Evolutionary conservation across 2,888 invertebrate genomes (phyloP).

Genomic region (Pegoplata infirma): DNA sequence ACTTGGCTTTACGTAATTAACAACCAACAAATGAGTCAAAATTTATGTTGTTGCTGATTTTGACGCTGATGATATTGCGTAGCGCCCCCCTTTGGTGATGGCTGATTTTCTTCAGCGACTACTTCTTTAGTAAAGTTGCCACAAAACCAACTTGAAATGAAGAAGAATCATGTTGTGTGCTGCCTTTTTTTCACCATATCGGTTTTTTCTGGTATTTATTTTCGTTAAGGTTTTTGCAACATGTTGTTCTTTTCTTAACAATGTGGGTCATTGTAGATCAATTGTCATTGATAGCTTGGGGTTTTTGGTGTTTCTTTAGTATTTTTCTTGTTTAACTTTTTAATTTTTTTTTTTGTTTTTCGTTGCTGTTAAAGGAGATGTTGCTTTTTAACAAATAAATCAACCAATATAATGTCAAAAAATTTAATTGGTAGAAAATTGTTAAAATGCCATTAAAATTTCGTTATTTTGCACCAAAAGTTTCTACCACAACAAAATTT

Average conservation of each 20-base stretch:
- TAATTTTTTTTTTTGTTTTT: slow-evolving; percentile 10
- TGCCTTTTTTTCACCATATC: slow-evolving; percentile 6
- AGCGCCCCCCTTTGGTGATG: slow-evolving; percentile 61
- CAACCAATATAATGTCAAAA: slow-evolving; percentile 55
- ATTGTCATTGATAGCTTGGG: slow-evolving; percentile 61
- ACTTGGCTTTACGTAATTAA: slow-evolving; percentile 62
- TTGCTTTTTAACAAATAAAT: slow-evolving; percentile 55
- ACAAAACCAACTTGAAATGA: background rate
- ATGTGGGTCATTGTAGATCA: slow-evolving; percentile 63
- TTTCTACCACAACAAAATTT: background rate
- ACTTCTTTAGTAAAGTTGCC: background rate
- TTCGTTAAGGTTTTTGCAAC: slow-evolving; percentile 51
- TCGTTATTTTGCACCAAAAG: background rate
- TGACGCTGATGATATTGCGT: slow-evolving; percentile 67
- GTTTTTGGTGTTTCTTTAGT: slow-evolving; percentile 42
- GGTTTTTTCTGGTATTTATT: slow-evolving; percentile 23
- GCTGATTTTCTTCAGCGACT: slow-evolving; percentile 12
- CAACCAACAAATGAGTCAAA: slow-evolving; percentile 71
- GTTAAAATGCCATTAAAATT: slow-evolving; percentile 51
- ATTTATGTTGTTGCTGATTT: slow-evolving; percentile 75
- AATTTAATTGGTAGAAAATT: slow-evolving; percentile 62
- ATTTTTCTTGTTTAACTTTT: slow-evolving; percentile 31
- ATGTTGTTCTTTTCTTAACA: slow-evolving; percentile 57
- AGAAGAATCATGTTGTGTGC: slow-evolving; percentile 39
- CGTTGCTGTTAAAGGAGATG: slow-evolving; percentile 44